These are phyloP conservation scores for Hypomesus transpacificus DNA, from an alignment of 2,113 vertebrate genomes.

Conservation along the genomic window DNA sequence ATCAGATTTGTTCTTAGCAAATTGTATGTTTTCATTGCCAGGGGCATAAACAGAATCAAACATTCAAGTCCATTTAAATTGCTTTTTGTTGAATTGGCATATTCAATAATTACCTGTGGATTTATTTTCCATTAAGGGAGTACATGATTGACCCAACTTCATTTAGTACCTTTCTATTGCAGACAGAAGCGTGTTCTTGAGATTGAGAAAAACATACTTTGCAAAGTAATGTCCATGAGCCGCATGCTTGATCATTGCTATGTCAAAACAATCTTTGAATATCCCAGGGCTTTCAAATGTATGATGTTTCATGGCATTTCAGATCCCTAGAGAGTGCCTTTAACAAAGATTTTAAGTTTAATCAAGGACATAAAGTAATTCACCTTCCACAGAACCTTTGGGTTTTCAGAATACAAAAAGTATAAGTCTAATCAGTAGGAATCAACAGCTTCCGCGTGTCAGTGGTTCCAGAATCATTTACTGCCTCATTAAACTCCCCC, in stretches of 20 bases:
- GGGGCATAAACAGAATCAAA: constrained; percentile 36
- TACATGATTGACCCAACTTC: neutral
- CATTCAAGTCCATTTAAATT: constrained; percentile 29
- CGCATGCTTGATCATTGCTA: constrained; percentile 5
- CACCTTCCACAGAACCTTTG: constrained; percentile 20
- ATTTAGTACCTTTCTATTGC: too few species aligned
- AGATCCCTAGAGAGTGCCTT: constrained; percentile 29
- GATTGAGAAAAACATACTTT: neutral
- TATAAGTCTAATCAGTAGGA: constrained; percentile 44
- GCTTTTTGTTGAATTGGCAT: constrained; percentile 21
- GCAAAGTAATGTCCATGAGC: neutral
- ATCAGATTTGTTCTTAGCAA: too few species aligned
- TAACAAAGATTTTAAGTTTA: constrained; percentile 44
- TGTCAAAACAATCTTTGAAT: constrained; percentile 12
- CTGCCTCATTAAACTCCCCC: constrained; percentile 44
- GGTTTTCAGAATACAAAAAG: constrained; percentile 24
- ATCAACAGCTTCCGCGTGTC: constrained; percentile 32
- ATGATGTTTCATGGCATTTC: constrained; percentile 3
- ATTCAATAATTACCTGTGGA: constrained; percentile 15
- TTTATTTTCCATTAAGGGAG: constrained; percentile 11
- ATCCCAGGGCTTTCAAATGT: constrained; percentile 11
- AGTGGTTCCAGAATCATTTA: constrained; percentile 39
- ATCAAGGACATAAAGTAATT: constrained; percentile 42
- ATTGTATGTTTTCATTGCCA: constrained; percentile 2
- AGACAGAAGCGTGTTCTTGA: too few species aligned